A percentile compares a stretch with the other conserved stretches of the same genome.
Evolutionary conservation across 1,140 invertebrate genomes (phyloP).

Genomic region (Ridgeia piscesae): DNA sequence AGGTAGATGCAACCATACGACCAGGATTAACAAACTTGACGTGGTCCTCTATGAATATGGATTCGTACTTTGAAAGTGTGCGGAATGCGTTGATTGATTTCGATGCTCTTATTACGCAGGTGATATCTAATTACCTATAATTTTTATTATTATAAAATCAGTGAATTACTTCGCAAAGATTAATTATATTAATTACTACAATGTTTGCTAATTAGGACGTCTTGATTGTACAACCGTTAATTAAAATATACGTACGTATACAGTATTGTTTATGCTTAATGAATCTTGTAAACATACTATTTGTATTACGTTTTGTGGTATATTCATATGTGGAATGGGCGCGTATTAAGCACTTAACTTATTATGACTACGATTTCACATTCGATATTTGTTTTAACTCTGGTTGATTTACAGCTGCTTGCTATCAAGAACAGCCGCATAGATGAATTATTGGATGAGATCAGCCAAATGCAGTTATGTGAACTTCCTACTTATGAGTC

Average conservation of each 20-base stretch:
- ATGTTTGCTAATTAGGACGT: neutral
- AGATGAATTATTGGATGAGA: conserved; percentile 77
- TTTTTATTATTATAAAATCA: neutral
- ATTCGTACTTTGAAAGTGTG: conserved; percentile 67
- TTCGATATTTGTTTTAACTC: conserved; percentile 70
- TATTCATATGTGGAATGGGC: neutral
- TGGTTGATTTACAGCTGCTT: conserved; percentile 59
- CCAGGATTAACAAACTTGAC: conserved; percentile 75
- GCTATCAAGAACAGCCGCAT: conserved; percentile 88
- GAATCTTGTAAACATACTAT: neutral
- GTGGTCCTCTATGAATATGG: conserved; percentile 78
- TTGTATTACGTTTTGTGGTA: neutral
- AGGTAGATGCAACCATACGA: conserved; percentile 58
- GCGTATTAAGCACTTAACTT: neutral
- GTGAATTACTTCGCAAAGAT: too few relatives aligned
- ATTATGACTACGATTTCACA: neutral
- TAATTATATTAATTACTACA: neutral
- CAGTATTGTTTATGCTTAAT: neutral
- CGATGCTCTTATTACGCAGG: conserved; percentile 75
- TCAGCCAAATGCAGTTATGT: conserved; percentile 79
- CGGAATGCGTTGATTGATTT: conserved; percentile 76
- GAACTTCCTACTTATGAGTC: conserved; percentile 73
- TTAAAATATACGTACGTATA: neutral
- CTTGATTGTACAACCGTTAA: neutral
- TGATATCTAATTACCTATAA: conserved; percentile 26